Percentiles rank a stretch among this genome's conserved stretches.
Evolutionary conservation across 1,140 invertebrate genomes (phyloP).

Genomic region (Whitmania pigra): DNA sequence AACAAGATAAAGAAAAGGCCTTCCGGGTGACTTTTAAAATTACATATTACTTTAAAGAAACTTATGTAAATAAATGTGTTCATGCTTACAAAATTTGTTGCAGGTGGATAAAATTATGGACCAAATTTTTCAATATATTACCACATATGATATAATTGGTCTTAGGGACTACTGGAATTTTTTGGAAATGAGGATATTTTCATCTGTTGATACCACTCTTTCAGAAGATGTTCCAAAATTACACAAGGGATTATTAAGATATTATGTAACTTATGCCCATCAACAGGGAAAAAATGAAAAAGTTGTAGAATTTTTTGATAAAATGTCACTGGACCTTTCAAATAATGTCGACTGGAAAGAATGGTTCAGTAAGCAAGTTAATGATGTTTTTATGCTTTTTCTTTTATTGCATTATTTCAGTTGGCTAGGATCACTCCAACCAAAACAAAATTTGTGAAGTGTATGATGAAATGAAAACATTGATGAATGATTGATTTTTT

Average conservation of each 20-base stretch:
- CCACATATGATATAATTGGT: slow-evolving; percentile 59
- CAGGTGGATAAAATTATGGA: slow-evolving; percentile 79
- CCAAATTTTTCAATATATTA: slow-evolving; percentile 64
- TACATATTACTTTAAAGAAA: not conserved
- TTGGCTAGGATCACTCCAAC: no score
- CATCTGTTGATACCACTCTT: slow-evolving; percentile 69
- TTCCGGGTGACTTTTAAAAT: not conserved
- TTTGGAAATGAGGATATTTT: slow-evolving; percentile 70
- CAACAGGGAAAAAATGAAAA: slow-evolving; percentile 68
- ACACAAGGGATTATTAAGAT: slow-evolving; percentile 73
- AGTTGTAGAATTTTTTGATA: slow-evolving; percentile 74
- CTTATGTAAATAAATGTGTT: not conserved
- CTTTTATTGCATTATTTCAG: not conserved
- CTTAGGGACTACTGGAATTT: slow-evolving; percentile 74
- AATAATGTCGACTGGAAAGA: slow-evolving; percentile 84
- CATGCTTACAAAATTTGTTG: slow-evolving; percentile 25
- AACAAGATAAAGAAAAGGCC: slow-evolving; percentile 4
- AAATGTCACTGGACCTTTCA: slow-evolving; percentile 72
- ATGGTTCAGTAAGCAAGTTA: slow-evolving; percentile 72
- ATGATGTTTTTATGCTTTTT: slow-evolving; percentile 19
- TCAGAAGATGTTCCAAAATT: slow-evolving; percentile 66
- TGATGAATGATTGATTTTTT: slow-evolving; percentile 33
- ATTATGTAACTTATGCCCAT: slow-evolving; percentile 74
- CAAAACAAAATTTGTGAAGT: not conserved
- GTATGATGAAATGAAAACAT: not conserved